Percentiles rank a stretch among this genome's conserved stretches.
Conservation (phyloP, 92 coral and sea anemone species). For the Zoanthus solanderi region DNA sequence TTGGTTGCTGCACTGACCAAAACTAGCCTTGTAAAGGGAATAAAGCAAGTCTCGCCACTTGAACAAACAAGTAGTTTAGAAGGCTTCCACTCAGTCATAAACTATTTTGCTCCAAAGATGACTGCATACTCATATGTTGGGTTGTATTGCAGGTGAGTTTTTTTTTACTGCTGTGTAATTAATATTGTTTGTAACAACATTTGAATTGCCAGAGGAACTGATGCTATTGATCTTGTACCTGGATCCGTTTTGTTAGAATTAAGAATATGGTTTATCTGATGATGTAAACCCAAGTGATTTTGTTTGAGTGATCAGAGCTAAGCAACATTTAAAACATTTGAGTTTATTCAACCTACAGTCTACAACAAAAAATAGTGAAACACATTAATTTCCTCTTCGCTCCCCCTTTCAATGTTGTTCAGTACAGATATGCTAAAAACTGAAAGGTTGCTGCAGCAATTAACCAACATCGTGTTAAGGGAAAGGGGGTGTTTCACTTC, state of each 20-base stretch:
- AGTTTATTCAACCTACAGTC: neutral
- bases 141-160: slow-evolving; percentile 9
- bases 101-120: slow-evolving; percentile 7
- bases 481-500: too few species aligned
- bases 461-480: too few species aligned
- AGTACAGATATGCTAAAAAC: too few species aligned
- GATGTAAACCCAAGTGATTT: neutral
- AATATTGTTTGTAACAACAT: neutral
- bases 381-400: too few species aligned
- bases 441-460: too few species aligned
- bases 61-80: slow-evolving; percentile 12
- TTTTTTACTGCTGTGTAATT: neutral
- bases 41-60: neutral
- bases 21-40: neutral
- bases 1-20: neutral
- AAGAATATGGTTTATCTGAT: neutral
- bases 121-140: neutral
- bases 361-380: neutral
- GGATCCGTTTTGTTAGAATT: neutral
- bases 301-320: neutral
- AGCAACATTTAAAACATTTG: neutral
- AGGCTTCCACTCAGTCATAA: neutral
- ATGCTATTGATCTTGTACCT: neutral
- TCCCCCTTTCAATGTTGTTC: too few species aligned
- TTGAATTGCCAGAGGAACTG: neutral